These are phyloP conservation scores for Brachionus manjavacas DNA, from an alignment of 1,140 invertebrate species.

Conservation along the genomic window DNA sequence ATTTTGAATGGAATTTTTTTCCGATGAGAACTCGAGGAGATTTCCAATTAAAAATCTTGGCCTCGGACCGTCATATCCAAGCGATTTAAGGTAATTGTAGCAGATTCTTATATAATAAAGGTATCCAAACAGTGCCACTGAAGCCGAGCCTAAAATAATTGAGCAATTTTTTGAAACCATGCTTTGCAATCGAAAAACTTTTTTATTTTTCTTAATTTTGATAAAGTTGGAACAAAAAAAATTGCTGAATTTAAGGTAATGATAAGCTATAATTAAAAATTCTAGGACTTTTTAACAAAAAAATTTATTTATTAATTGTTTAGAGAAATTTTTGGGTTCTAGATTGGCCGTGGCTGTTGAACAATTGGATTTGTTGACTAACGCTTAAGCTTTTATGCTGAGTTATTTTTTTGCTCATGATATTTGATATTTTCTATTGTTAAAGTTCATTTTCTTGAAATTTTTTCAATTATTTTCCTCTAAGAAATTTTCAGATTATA, in stretches of 20 bases:
- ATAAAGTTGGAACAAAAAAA: neutral
- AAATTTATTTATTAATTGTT: neutral
- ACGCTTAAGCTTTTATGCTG: neutral
- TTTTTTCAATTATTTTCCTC: neutral
- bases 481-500: neutral
- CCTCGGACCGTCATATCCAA: slow-evolving; percentile 27
- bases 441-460: neutral
- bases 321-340: neutral
- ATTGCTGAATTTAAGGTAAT: neutral
- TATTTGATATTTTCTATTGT: neutral
- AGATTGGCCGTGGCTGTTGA: neutral
- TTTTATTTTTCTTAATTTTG: neutral
- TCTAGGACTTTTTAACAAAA: neutral
- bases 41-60: slow-evolving; percentile 32
- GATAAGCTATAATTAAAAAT: slow-evolving; percentile 33
- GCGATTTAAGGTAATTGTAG: slow-evolving; percentile 17
- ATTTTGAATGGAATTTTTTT: neutral
- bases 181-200: neutral
- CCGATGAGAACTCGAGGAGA: neutral
- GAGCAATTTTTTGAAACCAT: slow-evolving; percentile 17
- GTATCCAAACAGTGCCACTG: neutral
- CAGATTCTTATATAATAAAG: slow-evolving; percentile 13
- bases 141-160: neutral
- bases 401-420: neutral
- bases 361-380: neutral